Percentiles rank a stretch among this genome's conserved stretches.
Evolutionary conservation across 1,140 invertebrate species (phyloP).

Genomic region (Paracyclopina nana): DNA sequence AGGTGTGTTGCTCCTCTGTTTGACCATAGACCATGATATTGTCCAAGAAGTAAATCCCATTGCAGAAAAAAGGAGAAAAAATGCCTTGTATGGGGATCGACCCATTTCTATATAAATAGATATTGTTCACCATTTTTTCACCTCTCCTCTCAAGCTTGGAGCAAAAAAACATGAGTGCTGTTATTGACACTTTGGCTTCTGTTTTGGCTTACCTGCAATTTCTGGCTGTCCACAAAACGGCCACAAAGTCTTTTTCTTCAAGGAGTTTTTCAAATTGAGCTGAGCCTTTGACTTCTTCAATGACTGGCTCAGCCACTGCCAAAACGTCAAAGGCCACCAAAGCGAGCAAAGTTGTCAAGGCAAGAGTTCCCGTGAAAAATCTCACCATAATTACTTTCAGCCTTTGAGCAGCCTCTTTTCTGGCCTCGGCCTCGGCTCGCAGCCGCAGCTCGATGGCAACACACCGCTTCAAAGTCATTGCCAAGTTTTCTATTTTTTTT

Average conservation of each 20-base stretch:
- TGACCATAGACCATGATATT: too few relatives aligned
- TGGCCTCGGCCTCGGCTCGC: background rate
- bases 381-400: background rate
- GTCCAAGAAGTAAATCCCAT: too few relatives aligned
- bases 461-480: too few relatives aligned
- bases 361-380: conserved; percentile 6
- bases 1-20: too few relatives aligned
- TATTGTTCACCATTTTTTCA: too few relatives aligned
- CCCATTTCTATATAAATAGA: too few relatives aligned
- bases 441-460: conserved; percentile 11
- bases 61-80: too few relatives aligned
- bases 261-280: conserved; percentile 70
- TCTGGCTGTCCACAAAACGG: conserved; percentile 65
- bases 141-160: too few relatives aligned
- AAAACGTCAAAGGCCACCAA: conserved; percentile 4
- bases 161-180: too few relatives aligned
- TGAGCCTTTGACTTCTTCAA: conserved; percentile 73
- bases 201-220: conserved; percentile 4
- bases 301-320: conserved; percentile 24
- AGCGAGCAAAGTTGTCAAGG: background rate
- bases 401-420: background rate
- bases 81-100: too few relatives aligned
- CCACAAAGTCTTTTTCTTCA: conserved; percentile 74
- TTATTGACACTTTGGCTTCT: too few relatives aligned
- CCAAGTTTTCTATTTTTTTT: too few relatives aligned